Percentiles rank a stretch among this genome's conserved stretches.
These are phyloP conservation scores for Callospermophilus lateralis DNA, from an alignment of 2,113 vertebrate genomes.

Conservation along the genomic window DNA sequence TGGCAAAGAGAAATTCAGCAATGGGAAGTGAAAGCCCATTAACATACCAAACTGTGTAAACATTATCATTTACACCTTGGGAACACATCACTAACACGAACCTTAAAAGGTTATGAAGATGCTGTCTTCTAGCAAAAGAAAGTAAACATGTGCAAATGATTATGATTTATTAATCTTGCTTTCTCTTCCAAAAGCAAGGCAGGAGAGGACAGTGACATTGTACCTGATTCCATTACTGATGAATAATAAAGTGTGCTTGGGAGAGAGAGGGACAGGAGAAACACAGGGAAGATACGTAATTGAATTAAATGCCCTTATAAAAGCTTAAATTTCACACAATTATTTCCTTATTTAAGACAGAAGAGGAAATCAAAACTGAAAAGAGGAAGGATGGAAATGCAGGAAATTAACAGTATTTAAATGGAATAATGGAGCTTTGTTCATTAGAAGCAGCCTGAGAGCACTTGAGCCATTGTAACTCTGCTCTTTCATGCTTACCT, in stretches of 20 bases:
- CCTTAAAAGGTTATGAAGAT: slow-evolving; percentile 45
- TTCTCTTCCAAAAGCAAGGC: slow-evolving; percentile 57
- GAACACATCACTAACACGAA: not conserved
- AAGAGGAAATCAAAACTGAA: slow-evolving; percentile 9
- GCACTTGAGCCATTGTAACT: not conserved
- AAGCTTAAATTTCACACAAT: not conserved
- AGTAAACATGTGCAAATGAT: slow-evolving; percentile 57
- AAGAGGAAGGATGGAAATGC: not conserved
- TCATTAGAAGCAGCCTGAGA: not conserved
- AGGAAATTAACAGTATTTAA: not conserved
- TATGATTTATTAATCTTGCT: slow-evolving; percentile 71
- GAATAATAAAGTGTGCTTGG: slow-evolving; percentile 11
- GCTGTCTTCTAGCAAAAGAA: slow-evolving; percentile 50
- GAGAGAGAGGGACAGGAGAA: not conserved
- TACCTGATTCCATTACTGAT: slow-evolving; percentile 1
- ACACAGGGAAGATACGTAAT: not conserved
- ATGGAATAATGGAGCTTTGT: not conserved
- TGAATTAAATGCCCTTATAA: not conserved
- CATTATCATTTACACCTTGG: not conserved
- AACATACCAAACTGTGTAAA: slow-evolving; percentile 54
- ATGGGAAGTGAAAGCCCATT: not conserved
- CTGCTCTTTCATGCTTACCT: not conserved
- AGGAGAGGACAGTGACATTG: not conserved
- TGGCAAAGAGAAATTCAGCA: slow-evolving; percentile 24
- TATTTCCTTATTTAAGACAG: not conserved